Base-by-base conservation (phyloP, 2,888 invertebrate species). In the Calliphora vomitoria region DNA sequence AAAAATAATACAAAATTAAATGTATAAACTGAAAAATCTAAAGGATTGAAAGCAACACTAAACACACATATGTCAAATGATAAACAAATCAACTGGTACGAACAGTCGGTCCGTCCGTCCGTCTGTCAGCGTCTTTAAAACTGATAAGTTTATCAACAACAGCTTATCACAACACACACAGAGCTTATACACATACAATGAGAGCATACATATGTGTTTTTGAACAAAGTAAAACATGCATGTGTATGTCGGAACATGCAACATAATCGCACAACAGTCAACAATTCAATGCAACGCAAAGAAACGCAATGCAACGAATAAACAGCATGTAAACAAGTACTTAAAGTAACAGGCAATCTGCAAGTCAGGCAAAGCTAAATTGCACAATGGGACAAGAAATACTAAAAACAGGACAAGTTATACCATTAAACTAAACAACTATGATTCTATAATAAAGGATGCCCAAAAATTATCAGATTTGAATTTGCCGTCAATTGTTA, bases 11-110 rank as follows among this genome's bases (percentile, higher is more conserved):
- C 4, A 44, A 78, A 71, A 58, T 71, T 69, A 44, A 83, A 76
- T 60, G 74, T 60, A 76, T 69, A 71, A 84, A 81, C 75, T 58
- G 13, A 74, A 75, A 78, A 66, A 72, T 25, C 5, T 25, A 58
- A 84, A 84, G 84, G 78, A 78, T 84, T 84, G 64, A 66, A 79
- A 78, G 83, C 71, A 84, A 87, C 76, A 87, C 87, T 87, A 87
- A 87, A 87, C 87, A 87, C 87, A 85, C 87, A 87, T 82, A 82
- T 92, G 91, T 92, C 91, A 91, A 92, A 91, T 91, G 91, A 91
- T 91, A 91, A 92, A 92, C 92, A 91, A 92, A 91, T 91, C 91
- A 91, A 92, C 90, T 91, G 90, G 58, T 3, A 13, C 11, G 53
- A 25, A 25, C 25, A 25, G 25, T 25, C 25, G 55, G 81, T 62